These are phyloP conservation scores for Pampusana beccarii DNA, from an alignment of 2,113 vertebrate genomes.

Conservation along the genomic window DNA sequence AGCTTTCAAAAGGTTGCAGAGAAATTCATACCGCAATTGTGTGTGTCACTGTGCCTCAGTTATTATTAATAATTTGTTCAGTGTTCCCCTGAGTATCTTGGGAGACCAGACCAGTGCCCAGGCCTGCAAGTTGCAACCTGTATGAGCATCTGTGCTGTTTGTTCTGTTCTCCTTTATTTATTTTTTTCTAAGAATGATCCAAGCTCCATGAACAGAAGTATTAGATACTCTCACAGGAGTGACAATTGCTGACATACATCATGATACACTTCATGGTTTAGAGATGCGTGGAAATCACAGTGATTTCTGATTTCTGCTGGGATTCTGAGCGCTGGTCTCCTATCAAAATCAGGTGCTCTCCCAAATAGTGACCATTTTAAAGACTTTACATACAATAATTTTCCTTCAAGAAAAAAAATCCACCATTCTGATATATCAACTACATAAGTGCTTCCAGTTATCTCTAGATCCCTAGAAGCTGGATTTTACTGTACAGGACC, in stretches of 20 bases:
- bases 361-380: not conserved
- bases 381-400: not conserved
- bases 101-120: not conserved
- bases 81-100: not conserved
- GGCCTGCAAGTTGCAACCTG: not conserved
- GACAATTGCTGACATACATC: not conserved
- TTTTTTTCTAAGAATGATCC: not conserved
- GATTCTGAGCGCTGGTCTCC: not conserved
- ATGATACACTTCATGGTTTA: not conserved
- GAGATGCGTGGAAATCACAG: not conserved
- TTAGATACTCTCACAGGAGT: not conserved
- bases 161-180: not conserved
- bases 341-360: not conserved
- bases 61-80: not conserved
- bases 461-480: not conserved
- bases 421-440: not conserved
- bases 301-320: not conserved
- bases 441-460: not conserved
- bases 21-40: not conserved
- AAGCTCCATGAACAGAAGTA: not conserved
- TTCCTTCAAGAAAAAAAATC: not conserved
- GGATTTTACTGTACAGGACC: not conserved
- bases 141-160: not conserved
- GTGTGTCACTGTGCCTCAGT: rapidly evolving
- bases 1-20: not conserved